phyloP scores from a whole-genome alignment of 2,888 invertebrate species.

The Deilephila porcellus region DNA sequence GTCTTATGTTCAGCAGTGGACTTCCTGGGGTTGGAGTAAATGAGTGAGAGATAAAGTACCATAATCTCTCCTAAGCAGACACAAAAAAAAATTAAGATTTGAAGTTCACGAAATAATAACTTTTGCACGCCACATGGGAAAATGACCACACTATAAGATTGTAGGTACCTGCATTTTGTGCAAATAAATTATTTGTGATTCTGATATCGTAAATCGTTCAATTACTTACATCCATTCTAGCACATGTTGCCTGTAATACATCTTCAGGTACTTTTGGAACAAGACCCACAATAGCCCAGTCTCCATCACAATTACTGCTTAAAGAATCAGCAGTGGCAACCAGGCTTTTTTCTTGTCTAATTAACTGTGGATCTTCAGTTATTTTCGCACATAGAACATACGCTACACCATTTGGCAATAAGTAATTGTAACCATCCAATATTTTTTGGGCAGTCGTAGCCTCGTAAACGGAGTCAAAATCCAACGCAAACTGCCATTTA shows the following conservation, averaged over 20 bases:
- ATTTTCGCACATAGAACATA: slow-evolving; percentile 19
- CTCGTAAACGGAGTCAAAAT: slow-evolving; percentile 19
- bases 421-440: neutral
- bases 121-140: too few relatives aligned
- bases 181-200: too few relatives aligned
- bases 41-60: too few relatives aligned
- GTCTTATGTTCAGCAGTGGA: too few relatives aligned
- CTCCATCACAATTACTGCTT: neutral
- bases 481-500: slow-evolving; percentile 20
- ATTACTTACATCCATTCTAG: neutral
- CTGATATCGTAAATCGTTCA: neutral
- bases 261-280: neutral
- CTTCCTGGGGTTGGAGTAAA: too few relatives aligned
- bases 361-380: slow-evolving; percentile 13
- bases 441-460: slow-evolving; percentile 18
- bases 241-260: neutral
- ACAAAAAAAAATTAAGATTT: too few relatives aligned
- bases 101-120: too few relatives aligned
- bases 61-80: too few relatives aligned
- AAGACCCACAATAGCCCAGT: neutral
- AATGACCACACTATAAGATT: too few relatives aligned
- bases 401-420: neutral
- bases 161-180: too few relatives aligned
- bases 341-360: neutral
- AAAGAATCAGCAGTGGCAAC: neutral